These are phyloP conservation scores for Oreortyx pictus DNA, from an alignment of 2,797 vertebrate species.

Conservation along the genomic window DNA sequence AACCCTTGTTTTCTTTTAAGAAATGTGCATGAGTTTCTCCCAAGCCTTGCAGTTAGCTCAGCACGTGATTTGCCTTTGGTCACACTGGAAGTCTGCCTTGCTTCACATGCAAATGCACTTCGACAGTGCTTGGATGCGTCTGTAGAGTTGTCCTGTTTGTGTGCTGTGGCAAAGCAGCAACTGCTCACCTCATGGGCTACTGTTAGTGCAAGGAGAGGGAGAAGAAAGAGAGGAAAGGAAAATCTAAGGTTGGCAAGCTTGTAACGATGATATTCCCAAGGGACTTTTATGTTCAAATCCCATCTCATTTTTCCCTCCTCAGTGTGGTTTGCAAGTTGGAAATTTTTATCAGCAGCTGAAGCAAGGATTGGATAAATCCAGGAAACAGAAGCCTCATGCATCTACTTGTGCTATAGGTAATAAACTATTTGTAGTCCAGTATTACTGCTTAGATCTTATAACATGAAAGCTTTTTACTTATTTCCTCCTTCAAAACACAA, in stretches of 20 bases:
- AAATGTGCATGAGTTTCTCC: background rate
- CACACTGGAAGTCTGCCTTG: background rate
- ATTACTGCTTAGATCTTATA: background rate
- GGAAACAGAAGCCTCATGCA: background rate
- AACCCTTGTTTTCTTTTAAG: background rate
- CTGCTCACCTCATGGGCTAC: background rate
- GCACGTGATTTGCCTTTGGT: background rate
- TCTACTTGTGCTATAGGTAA: background rate
- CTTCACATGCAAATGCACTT: fast-evolving
- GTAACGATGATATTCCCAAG: background rate
- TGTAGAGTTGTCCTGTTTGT: background rate
- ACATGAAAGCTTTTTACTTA: background rate
- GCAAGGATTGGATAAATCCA: background rate
- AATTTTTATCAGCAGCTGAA: background rate
- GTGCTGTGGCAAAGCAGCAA: fast-evolving
- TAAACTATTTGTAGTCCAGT: background rate
- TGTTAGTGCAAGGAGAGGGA: background rate
- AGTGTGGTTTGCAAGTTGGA: background rate
- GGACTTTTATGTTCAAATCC: background rate
- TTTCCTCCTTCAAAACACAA: background rate
- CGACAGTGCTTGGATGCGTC: fast-evolving
- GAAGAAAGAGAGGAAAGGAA: background rate
- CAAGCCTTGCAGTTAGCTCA: background rate
- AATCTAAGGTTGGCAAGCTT: background rate
- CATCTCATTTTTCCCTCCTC: background rate